Evolutionary conservation across 2,797 vertebrate genomes (phyloP).

Genomic region (Natrix natrix): DNA sequence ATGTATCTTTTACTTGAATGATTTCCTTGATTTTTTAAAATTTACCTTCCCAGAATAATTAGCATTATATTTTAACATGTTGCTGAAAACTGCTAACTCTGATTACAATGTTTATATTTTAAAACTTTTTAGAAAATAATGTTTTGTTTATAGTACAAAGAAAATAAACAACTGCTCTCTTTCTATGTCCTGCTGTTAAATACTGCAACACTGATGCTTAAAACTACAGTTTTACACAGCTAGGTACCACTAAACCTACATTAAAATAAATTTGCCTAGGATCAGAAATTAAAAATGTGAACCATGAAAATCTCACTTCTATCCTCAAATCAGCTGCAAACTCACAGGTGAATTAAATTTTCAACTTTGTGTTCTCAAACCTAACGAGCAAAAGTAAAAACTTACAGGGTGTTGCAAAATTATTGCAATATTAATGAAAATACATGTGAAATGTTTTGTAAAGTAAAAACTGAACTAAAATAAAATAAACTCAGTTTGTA

Average conservation of each 20-base stretch:
- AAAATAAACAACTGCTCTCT: not conserved
- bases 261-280: not conserved
- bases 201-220: not conserved
- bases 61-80: not conserved
- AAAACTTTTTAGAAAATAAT: not conserved
- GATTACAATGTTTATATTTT: not conserved
- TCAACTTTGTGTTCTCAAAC: not conserved
- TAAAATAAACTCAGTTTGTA: not conserved
- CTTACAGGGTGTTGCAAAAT: not conserved
- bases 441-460: not conserved
- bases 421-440: not conserved
- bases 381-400: not conserved
- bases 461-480: not conserved
- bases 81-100: not conserved
- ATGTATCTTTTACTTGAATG: not conserved
- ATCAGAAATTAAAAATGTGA: not conserved
- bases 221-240: not conserved
- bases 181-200: not conserved
- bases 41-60: not conserved
- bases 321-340: not conserved
- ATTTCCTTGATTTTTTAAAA: not conserved
- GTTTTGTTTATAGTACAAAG: not conserved
- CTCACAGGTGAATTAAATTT: not conserved
- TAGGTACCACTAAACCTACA: not conserved
- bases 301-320: not conserved